Percentiles rank a stretch among this genome's conserved stretches.
phyloP scores from a whole-genome alignment of 1,140 invertebrate species.

The Elymnias hypermnestra region DNA sequence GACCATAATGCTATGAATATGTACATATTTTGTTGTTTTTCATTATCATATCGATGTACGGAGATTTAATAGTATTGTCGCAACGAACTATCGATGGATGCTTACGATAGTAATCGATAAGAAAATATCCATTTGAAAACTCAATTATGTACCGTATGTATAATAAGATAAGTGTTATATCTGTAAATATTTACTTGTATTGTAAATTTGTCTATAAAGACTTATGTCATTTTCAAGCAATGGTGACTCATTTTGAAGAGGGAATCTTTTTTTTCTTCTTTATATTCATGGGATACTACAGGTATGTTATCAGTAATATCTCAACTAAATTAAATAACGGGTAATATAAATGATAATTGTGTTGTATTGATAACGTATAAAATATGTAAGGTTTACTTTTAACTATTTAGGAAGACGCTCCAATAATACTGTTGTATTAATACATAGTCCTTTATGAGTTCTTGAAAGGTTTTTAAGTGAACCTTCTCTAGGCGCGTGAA shows the following conservation, averaged over 20 bases:
- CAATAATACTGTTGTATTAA: no score
- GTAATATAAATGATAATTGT: no score
- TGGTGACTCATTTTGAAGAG: background rate
- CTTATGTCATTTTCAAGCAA: background rate
- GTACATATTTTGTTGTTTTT: conserved; percentile 23
- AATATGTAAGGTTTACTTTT: no score
- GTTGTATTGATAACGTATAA: no score
- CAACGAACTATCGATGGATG: conserved; percentile 53
- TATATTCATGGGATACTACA: no score
- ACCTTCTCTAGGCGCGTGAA: no score
- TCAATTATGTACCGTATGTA: conserved; percentile 22
- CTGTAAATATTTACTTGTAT: conserved; percentile 42
- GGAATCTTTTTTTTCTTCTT: background rate
- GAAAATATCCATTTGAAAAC: conserved; percentile 42
- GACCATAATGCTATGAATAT: conserved; percentile 16
- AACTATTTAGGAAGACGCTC: no score
- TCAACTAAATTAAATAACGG: no score
- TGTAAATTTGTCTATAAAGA: conserved; percentile 12
- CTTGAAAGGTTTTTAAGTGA: no score
- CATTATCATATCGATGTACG: conserved; percentile 62
- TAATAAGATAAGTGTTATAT: conserved; percentile 20
- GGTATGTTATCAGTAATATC: no score
- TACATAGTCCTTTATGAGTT: no score
- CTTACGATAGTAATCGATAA: conserved; percentile 55
- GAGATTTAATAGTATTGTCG: conserved; percentile 60